Evolutionary conservation across 2,888 invertebrate species (phyloP).

Genomic region (Eupithecia centaureata): DNA sequence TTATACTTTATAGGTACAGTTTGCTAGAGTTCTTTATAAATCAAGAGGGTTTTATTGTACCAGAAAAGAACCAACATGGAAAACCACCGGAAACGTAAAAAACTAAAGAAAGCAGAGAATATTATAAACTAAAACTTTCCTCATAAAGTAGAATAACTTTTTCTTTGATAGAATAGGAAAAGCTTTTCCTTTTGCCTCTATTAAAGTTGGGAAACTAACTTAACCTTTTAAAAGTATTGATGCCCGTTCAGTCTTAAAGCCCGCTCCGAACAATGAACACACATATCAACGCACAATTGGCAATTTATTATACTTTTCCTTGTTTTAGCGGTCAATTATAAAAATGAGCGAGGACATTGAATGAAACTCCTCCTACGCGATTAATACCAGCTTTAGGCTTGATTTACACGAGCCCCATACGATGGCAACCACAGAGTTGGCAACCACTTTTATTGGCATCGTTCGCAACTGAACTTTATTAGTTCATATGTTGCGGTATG

Average conservation of each 20-base stretch:
- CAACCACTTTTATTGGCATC: not conserved
- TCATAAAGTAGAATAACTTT: not conserved
- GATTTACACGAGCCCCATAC: not conserved
- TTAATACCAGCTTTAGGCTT: not conserved
- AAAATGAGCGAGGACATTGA: conserved; percentile 47
- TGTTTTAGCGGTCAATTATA: conserved; percentile 39
- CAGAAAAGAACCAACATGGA: not conserved
- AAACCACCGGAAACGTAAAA: not conserved
- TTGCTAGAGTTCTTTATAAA: no score
- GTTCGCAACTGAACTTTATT: not conserved
- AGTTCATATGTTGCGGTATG: not conserved
- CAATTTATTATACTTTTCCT: conserved; percentile 29
- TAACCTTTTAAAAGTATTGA: not conserved
- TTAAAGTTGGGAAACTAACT: not conserved
- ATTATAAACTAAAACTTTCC: not conserved
- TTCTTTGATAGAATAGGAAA: not conserved
- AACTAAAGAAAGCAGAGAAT: not conserved
- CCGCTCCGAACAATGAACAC: conserved; percentile 22
- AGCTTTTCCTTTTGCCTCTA: conserved; percentile 1
- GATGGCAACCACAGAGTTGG: not conserved
- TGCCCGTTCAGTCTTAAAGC: not conserved
- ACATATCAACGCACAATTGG: conserved; percentile 24
- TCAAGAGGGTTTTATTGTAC: no score
- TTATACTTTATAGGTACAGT: no score
- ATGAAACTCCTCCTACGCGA: conserved; percentile 21